A percentile compares a stretch with the other conserved stretches of the same genome.
These are phyloP conservation scores for Metridium senile DNA, from an alignment of 92 coral and sea anemone species.

Conservation along the genomic window DNA sequence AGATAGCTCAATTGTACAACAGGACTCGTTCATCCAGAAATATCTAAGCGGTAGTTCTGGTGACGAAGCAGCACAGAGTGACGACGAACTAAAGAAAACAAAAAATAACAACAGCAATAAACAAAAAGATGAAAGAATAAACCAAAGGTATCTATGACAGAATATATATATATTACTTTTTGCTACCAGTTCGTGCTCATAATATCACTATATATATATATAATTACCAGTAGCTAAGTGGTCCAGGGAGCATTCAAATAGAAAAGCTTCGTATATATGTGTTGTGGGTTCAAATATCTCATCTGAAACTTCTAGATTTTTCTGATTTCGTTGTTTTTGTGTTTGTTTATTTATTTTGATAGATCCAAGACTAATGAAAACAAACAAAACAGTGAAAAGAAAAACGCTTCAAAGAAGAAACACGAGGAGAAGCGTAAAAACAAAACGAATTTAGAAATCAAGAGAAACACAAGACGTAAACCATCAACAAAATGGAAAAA, in stretches of 20 bases:
- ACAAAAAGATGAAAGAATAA: neutral
- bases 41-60: constrained; percentile 51
- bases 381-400: neutral
- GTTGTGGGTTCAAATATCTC: no score
- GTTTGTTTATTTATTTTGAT: neutral
- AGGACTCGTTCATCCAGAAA: constrained; percentile 57
- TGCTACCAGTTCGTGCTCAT: no score
- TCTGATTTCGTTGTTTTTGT: no score
- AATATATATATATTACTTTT: no score
- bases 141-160: no score
- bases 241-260: no score
- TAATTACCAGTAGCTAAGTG: no score
- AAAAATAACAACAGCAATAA: constrained; percentile 3
- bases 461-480: constrained; percentile 34
- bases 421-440: neutral
- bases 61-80: constrained; percentile 34
- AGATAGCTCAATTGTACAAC: neutral
- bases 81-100: constrained; percentile 18
- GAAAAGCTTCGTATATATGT: no score
- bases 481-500: constrained; percentile 86
- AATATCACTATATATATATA: no score
- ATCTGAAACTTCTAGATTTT: no score
- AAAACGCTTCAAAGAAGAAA: constrained; percentile 2
- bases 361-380: neutral
- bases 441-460: constrained; percentile 30